Evolutionary conservation across 2,797 vertebrate genomes (phyloP).

Genomic region (Myotis planiceps): DNA sequence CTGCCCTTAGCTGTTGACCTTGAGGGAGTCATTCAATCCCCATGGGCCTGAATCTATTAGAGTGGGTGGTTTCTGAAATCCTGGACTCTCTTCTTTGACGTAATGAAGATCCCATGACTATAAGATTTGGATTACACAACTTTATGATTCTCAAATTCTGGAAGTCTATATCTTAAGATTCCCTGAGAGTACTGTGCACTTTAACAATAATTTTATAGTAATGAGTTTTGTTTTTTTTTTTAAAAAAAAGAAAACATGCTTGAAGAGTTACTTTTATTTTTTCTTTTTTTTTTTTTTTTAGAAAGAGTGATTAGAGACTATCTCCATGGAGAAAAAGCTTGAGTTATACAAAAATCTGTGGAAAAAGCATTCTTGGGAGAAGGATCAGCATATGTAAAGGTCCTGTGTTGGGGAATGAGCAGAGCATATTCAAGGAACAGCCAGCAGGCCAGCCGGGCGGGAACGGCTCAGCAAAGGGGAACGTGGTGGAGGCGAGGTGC

Average conservation of each 20-base stretch:
- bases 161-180: neutral
- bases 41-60: neutral
- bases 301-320: neutral
- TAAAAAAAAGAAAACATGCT: neutral
- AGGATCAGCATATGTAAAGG: neutral
- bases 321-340: neutral
- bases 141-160: neutral
- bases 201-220: neutral
- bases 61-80: neutral
- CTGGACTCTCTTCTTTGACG: neutral
- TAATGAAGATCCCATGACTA: neutral
- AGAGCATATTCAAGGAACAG: too few relatives aligned
- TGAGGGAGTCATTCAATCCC: neutral
- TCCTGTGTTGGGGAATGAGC: neutral
- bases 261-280: neutral
- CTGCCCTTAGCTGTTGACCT: neutral
- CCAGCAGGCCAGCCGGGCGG: neutral
- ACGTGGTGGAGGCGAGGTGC: neutral
- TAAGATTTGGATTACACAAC: neutral
- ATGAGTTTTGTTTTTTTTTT: neutral
- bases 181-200: neutral
- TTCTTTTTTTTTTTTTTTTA: neutral
- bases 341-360: neutral
- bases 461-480: rapidly evolving
- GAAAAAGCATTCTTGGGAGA: neutral